Evolutionary conservation across 2,113 vertebrate species (phyloP).

Genomic region (Rostratula benghalensis): DNA sequence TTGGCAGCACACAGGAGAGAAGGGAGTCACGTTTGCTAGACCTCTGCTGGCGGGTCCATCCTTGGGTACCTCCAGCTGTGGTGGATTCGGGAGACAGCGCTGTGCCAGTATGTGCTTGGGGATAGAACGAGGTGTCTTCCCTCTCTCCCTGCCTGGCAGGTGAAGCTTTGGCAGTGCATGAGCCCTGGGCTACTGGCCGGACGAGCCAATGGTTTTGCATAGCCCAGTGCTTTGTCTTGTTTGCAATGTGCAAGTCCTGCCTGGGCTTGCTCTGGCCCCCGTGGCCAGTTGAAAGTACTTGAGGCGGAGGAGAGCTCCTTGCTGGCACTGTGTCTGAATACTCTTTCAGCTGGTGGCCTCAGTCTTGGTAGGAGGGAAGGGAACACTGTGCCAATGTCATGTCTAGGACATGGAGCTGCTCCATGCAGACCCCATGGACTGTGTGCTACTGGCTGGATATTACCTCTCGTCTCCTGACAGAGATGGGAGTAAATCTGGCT

Average conservation of each 20-base stretch:
- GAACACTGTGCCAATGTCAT: not conserved
- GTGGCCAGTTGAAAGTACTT: not conserved
- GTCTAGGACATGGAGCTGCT: not conserved
- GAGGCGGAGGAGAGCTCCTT: not conserved
- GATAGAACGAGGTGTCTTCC: not conserved
- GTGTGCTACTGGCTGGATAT: not conserved
- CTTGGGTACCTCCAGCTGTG: rapidly evolving
- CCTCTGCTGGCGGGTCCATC: not conserved
- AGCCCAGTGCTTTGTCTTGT: not conserved
- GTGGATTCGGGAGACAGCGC: not conserved
- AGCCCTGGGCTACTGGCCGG: not conserved
- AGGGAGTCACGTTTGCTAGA: not conserved
- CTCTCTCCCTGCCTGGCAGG: not conserved
- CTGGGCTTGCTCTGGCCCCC: not conserved
- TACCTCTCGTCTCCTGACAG: not conserved
- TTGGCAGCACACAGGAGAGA: not conserved
- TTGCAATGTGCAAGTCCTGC: not conserved
- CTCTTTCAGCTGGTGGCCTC: not conserved
- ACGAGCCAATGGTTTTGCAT: not conserved
- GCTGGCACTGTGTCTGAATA: not conserved
- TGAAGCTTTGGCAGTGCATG: not conserved
- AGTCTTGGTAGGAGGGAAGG: not conserved
- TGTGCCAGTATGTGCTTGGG: not conserved
- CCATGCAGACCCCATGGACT: not conserved
- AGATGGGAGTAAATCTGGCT: not conserved